These are phyloP conservation scores for Asobara japonica DNA, from an alignment of 1,140 invertebrate species.

Conservation along the genomic window DNA sequence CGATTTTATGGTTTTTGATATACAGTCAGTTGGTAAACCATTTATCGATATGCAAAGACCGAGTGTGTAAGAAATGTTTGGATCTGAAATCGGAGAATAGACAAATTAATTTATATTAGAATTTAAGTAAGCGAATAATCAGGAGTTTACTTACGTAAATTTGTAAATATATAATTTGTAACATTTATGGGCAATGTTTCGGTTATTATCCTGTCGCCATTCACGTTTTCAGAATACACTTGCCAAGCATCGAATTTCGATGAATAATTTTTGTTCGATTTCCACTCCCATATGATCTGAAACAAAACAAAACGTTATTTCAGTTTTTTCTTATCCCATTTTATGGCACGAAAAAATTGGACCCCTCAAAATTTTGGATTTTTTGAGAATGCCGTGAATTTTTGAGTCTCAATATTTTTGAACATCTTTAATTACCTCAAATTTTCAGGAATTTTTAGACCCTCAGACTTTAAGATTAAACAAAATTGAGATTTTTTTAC, in stretches of 20 bases:
- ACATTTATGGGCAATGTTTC: slow-evolving; percentile 57
- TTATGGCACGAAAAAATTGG: no score
- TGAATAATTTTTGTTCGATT: slow-evolving; percentile 48
- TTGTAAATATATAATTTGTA: slow-evolving; percentile 61
- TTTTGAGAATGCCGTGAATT: no score
- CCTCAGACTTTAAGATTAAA: no score
- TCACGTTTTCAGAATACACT: slow-evolving; percentile 63
- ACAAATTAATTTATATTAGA: slow-evolving; percentile 17
- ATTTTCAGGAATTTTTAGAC: no score
- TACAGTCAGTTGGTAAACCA: slow-evolving; percentile 46
- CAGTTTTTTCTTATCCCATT: no score
- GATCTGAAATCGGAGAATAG: slow-evolving; percentile 50
- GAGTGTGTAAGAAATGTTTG: slow-evolving; percentile 63
- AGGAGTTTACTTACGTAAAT: slow-evolving; percentile 58
- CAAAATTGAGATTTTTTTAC: no score
- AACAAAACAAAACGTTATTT: slow-evolving; percentile 28
- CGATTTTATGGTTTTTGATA: slow-evolving; percentile 51
- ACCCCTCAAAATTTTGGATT: no score
- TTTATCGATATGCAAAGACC: slow-evolving; percentile 56
- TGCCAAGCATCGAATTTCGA: slow-evolving; percentile 61
- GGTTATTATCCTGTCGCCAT: slow-evolving; percentile 52
- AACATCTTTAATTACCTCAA: no score
- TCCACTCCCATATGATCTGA: slow-evolving; percentile 63
- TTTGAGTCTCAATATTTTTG: no score
- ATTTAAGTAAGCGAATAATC: slow-evolving; percentile 16